These are phyloP conservation scores for Apostichopus californicus DNA, from an alignment of 35 echinoderm and acorn worm genomes.

Conservation along the genomic window DNA sequence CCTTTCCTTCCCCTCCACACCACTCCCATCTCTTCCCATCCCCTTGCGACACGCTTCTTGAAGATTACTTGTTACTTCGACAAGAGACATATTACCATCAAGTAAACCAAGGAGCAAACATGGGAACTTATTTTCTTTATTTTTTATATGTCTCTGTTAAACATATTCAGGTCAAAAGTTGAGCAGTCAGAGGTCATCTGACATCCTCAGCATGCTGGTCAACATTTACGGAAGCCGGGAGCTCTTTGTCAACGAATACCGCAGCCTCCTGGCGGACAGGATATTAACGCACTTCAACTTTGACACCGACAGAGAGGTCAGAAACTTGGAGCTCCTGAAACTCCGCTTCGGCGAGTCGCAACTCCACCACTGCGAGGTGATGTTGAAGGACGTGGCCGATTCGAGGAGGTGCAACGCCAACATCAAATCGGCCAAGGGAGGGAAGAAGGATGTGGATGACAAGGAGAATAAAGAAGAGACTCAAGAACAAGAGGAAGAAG, in stretches of 20 bases:
- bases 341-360: slow-evolving; percentile 93
- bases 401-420: slow-evolving; percentile 90
- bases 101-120: too few species aligned
- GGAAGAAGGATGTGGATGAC: slow-evolving; percentile 49
- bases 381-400: slow-evolving; percentile 98
- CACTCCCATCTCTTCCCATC: too few species aligned
- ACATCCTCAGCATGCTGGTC: slow-evolving; percentile 97
- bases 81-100: too few species aligned
- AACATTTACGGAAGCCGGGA: slow-evolving; percentile 92
- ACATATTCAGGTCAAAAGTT: slow-evolving; percentile 70
- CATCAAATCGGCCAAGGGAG: slow-evolving; percentile 44
- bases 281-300: slow-evolving; percentile 92
- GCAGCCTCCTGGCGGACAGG: slow-evolving; percentile 87
- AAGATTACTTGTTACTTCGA: too few species aligned
- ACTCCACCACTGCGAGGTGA: slow-evolving; percentile 96
- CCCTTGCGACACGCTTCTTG: too few species aligned
- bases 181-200: slow-evolving; percentile 84
- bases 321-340: slow-evolving; percentile 92
- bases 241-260: slow-evolving; percentile 95
- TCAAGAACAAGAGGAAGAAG: slow-evolving; percentile 34
- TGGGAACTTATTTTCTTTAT: not conserved
- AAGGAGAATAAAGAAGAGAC: slow-evolving; percentile 67
- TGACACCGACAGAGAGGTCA: slow-evolving; percentile 91
- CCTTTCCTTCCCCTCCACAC: too few species aligned
- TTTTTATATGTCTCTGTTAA: not conserved